These are phyloP conservation scores for Schmidtea mediterranea DNA, from an alignment of 1,140 invertebrate genomes.

Conservation along the genomic window DNA sequence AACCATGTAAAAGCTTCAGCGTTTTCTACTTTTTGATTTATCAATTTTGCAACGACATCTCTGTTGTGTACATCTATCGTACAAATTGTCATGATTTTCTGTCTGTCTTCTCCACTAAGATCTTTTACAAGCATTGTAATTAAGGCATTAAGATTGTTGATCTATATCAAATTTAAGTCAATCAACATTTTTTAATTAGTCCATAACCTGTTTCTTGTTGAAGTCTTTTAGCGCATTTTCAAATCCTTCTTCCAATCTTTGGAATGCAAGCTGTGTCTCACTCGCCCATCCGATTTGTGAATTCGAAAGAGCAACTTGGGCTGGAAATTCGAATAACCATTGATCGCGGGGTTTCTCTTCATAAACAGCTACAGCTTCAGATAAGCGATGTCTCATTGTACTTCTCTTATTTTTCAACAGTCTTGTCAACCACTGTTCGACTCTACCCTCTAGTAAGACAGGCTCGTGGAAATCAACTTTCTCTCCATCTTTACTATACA, in stretches of 20 bases:
- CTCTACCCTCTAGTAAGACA: slow-evolving; percentile 48
- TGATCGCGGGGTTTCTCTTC: slow-evolving; percentile 76
- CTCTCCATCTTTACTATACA: slow-evolving; percentile 83
- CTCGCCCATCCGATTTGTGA: slow-evolving; percentile 92
- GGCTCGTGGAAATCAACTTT: slow-evolving; percentile 46
- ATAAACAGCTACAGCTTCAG: slow-evolving; percentile 55
- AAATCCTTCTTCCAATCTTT: slow-evolving; percentile 63
- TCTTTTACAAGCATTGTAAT: slow-evolving; percentile 64
- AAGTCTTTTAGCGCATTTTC: slow-evolving; percentile 86
- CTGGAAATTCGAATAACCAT: slow-evolving; percentile 79
- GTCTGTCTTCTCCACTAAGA: slow-evolving; percentile 55
- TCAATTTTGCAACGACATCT: slow-evolving; percentile 69
- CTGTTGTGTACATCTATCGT: slow-evolving; percentile 74
- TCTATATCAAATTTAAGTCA: too few relatives aligned
- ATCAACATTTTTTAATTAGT: too few relatives aligned
- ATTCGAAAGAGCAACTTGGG: slow-evolving; percentile 48
- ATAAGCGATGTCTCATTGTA: slow-evolving; percentile 50
- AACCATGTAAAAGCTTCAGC: slow-evolving; percentile 78
- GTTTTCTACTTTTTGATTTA: slow-evolving; percentile 48
- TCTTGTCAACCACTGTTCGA: slow-evolving; percentile 67
- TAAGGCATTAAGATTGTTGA: slow-evolving; percentile 58
- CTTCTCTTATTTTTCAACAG: slow-evolving; percentile 51
- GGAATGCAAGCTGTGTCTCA: slow-evolving; percentile 65
- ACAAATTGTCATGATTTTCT: slow-evolving; percentile 94
- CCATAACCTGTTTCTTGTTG: slow-evolving; percentile 71